These are phyloP conservation scores for Empidonax alnorum DNA, from an alignment of 2,113 vertebrate species.

Conservation along the genomic window DNA sequence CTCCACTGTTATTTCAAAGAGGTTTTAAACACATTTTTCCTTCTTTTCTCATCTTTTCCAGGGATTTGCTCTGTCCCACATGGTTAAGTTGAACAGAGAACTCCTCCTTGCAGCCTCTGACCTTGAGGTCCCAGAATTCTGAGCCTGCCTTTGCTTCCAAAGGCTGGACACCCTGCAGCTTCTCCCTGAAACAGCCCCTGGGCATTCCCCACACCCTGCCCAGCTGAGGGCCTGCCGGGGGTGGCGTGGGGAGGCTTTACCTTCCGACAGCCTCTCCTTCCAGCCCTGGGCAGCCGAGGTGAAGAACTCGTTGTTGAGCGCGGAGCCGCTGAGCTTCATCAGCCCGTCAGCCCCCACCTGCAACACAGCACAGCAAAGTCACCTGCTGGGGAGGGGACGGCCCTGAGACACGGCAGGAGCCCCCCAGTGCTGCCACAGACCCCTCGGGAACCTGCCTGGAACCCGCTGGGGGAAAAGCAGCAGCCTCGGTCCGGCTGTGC, in stretches of 20 bases:
- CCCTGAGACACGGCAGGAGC: neutral
- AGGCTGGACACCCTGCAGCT: neutral
- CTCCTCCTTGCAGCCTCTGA: neutral
- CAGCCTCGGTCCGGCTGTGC: neutral
- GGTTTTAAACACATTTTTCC: neutral
- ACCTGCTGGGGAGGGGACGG: neutral
- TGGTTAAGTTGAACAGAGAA: neutral
- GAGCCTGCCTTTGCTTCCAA: neutral
- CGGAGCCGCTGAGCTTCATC: conserved; percentile 90
- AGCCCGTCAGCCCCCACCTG: conserved; percentile 90
- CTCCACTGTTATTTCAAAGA: neutral
- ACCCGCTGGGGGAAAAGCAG: neutral
- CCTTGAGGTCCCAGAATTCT: accelerated
- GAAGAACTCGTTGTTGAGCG: conserved; percentile 98
- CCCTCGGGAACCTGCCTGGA: neutral
- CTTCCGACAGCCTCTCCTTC: conserved; percentile 95
- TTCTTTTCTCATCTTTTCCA: neutral
- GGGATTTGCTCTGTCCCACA: neutral
- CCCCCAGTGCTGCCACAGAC: accelerated
- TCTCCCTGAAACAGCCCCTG: too few relatives aligned
- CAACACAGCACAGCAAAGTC: neutral
- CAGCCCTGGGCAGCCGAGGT: conserved; percentile 96
- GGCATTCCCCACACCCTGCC: accelerated
- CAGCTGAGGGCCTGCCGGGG: accelerated
- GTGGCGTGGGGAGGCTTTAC: conserved; percentile 59